Conservation (phyloP, 2,888 invertebrate genomes). For the Caenorhabditis drosophilae region DNA sequence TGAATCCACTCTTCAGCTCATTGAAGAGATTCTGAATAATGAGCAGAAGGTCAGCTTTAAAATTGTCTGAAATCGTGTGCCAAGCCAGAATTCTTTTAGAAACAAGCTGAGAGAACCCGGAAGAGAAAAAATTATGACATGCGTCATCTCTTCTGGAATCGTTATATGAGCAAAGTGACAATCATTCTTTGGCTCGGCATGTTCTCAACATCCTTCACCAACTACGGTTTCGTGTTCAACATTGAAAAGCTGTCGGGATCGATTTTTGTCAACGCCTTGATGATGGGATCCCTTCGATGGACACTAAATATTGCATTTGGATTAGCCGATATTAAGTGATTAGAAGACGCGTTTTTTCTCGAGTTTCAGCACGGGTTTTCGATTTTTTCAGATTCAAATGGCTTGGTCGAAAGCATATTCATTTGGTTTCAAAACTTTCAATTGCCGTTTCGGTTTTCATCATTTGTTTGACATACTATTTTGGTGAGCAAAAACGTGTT, state of each 20-base stretch:
- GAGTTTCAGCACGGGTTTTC: no score
- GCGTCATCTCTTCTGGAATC: conserved; percentile 57
- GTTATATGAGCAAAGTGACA: conserved; percentile 50
- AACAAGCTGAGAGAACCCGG: conserved; percentile 33
- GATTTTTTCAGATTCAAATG: conserved; percentile 23
- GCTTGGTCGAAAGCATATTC: conserved; percentile 58
- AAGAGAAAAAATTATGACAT: conserved; percentile 45
- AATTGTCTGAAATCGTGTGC: no score
- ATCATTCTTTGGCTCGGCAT: conserved; percentile 47
- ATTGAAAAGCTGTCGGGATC: conserved; percentile 60
- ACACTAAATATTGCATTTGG: conserved; percentile 50
- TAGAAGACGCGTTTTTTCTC: no score
- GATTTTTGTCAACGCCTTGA: conserved; percentile 53
- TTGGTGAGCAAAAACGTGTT: no score
- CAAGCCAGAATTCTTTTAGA: no score
- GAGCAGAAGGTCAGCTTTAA: no score
- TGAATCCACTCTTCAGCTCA: conserved; percentile 35
- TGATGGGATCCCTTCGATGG: conserved; percentile 62
- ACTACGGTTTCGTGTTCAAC: conserved; percentile 64
- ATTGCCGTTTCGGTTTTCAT: conserved; percentile 28
- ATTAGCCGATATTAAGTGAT: conserved; percentile 51
- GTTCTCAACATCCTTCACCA: conserved; percentile 58
- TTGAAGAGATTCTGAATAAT: conserved; percentile 49
- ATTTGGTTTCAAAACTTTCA: conserved; percentile 38
- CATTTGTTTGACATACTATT: conserved; percentile 28